phyloP scores from a whole-genome alignment of 2,113 vertebrate species.

The Megaleporinus macrocephalus region DNA sequence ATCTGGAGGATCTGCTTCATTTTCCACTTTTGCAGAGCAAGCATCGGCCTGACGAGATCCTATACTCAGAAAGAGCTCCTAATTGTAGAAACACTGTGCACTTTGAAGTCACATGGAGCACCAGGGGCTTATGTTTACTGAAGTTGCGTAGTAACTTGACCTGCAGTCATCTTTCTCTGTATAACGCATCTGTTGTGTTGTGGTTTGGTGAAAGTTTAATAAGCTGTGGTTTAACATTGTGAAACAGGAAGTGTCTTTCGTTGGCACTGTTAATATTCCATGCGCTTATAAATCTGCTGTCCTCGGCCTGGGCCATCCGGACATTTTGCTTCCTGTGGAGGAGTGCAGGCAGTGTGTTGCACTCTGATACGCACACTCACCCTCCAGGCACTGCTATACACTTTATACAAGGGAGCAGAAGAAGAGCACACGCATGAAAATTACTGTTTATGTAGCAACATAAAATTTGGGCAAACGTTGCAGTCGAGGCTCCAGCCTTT shows the following conservation, averaged over 20 bases:
- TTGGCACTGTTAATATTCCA: not conserved
- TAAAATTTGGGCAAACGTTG: not conserved
- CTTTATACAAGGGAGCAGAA: not conserved
- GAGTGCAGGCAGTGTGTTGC: not conserved
- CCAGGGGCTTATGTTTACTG: not conserved
- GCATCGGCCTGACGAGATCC: not conserved
- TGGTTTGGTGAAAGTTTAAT: conserved; percentile 1
- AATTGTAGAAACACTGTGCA: not conserved
- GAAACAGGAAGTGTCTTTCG: conserved; percentile 17
- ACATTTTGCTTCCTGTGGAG: conserved; percentile 24
- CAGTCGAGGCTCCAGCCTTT: conserved; percentile 63
- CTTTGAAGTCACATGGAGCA: not conserved
- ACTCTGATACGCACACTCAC: not conserved
- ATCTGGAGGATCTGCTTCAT: not conserved
- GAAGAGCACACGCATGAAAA: not conserved
- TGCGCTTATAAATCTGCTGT: conserved; percentile 19
- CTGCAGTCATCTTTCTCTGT: not conserved
- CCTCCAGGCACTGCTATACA: not conserved
- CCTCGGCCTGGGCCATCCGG: not conserved
- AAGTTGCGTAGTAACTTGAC: not conserved
- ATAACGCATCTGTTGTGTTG: not conserved
- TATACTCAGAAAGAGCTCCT: not conserved
- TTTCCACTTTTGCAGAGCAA: not conserved
- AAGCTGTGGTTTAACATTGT: not conserved
- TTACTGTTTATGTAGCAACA: not conserved